phyloP scores from a whole-genome alignment of 2,888 invertebrate species.

The Cerastis rubricosa region DNA sequence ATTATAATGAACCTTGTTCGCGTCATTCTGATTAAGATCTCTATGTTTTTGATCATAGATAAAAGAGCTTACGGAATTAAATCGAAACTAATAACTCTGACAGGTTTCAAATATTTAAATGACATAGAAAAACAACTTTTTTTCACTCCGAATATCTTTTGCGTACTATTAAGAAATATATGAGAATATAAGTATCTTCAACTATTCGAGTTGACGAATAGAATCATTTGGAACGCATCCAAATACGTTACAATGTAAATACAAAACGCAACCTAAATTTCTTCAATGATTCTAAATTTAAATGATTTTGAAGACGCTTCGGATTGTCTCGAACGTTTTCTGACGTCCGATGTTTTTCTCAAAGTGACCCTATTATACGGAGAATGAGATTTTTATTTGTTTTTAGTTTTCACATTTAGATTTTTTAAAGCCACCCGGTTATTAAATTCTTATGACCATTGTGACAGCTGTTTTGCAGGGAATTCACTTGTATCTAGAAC shows the following conservation, averaged over 20 bases:
- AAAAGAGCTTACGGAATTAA: constrained; percentile 37
- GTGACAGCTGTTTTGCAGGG: background rate
- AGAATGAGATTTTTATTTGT: constrained; percentile 24
- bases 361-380: constrained; percentile 55
- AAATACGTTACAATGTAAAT: constrained; percentile 67
- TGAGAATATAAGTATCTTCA: constrained; percentile 44
- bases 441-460: background rate
- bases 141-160: constrained; percentile 32
- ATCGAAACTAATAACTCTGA: constrained; percentile 27
- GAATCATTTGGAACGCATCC: constrained; percentile 71
- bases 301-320: constrained; percentile 50
- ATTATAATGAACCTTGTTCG: constrained; percentile 43
- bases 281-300: constrained; percentile 67
- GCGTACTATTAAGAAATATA: constrained; percentile 39
- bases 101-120: constrained; percentile 45
- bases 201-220: constrained; percentile 63
- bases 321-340: constrained; percentile 37
- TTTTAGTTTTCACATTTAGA: constrained; percentile 4
- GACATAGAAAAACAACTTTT: constrained; percentile 11
- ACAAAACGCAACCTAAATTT: constrained; percentile 70
- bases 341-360: constrained; percentile 52
- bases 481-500: background rate
- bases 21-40: constrained; percentile 49
- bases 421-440: background rate
- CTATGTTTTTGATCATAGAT: constrained; percentile 56